Percentiles rank a stretch among this genome's conserved stretches.
Conservation (phyloP, 2,113 vertebrate species). For the Caranx melampygus region DNA sequence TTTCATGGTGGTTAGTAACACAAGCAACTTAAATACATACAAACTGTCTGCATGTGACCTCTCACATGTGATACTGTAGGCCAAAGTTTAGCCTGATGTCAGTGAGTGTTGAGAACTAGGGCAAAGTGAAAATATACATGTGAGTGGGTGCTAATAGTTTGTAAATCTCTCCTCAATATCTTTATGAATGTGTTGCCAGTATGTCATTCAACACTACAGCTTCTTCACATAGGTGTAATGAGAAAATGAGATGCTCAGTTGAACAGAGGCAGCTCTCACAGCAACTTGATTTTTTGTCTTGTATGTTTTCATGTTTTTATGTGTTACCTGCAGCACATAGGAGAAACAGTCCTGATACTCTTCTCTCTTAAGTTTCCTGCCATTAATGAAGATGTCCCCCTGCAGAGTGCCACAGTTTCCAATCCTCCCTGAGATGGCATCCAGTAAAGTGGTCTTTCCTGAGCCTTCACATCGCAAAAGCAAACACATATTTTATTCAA, state of each 20-base stretch:
- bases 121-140: conserved; percentile 4
- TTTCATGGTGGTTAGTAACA: background rate
- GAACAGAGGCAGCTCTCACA: too few relatives aligned
- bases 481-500: conserved; percentile 4
- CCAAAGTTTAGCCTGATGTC: conserved; percentile 31
- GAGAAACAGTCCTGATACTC: conserved; percentile 96
- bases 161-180: background rate
- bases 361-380: conserved; percentile 85
- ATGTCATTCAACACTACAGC: background rate
- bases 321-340: conserved; percentile 92
- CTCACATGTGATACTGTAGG: background rate
- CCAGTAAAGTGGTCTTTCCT: conserved; percentile 94
- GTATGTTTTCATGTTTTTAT: conserved; percentile 5
- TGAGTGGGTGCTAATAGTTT: background rate
- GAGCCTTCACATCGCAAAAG: conserved; percentile 84
- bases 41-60: conserved; percentile 3
- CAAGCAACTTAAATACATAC: conserved; percentile 19
- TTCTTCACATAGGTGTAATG: background rate
- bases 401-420: conserved; percentile 78
- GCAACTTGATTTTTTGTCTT: background rate
- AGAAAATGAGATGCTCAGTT: background rate
- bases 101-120: conserved; percentile 17
- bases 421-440: conserved; percentile 92
- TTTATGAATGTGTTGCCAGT: background rate
- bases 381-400: conserved; percentile 92